Percentiles rank a stretch among this genome's conserved stretches.
Conservation (phyloP, 2,113 vertebrate genomes). For the cat (Felis catus) region F.catus_Fca126_mat1.0 CM031420.1:11947501-11948000, state of each 20-base stretch:
- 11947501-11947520: neutral
- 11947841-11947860: neutral
- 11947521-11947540: neutral
- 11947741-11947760: neutral
- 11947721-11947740: neutral
- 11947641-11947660: neutral
- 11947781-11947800: neutral
- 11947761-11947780: neutral
- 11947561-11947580: fast-evolving
- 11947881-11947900: neutral
- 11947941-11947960: neutral
- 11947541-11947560: neutral
- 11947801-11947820: neutral
- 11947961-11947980: neutral
- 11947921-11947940: neutral
- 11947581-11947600: neutral
- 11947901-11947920: neutral
- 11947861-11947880: neutral
- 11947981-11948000: neutral
- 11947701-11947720: neutral
- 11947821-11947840: neutral
- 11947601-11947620: neutral
- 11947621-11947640: neutral
- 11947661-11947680: neutral
- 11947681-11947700: neutral